Base-by-base conservation (phyloP, 1,140 invertebrate genomes). In the Magallana angulata region DNA sequence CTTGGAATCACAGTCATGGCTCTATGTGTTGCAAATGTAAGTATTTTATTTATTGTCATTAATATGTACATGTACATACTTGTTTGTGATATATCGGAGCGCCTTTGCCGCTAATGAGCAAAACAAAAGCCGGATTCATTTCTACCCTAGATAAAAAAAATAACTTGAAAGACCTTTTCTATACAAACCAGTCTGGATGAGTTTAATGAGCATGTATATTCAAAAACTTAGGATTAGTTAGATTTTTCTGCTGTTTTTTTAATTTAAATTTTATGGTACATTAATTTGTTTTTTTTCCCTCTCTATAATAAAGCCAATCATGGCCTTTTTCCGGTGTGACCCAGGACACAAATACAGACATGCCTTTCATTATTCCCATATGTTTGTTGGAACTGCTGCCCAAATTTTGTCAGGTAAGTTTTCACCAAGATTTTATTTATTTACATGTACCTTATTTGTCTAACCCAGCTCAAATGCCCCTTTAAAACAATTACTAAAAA, bases 371-470 rank as follows among this genome's bases (percentile, higher is more conserved):
- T 89, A 76, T 62, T 71, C 64, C 24, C 88, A 89, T 86, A 84
- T 57, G 58, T 83, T 89, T 57, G 57, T 89, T 8, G 88, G 88
- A 24, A 89, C 81, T 11, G 62, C 76, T 16, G 88, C 88, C 48
- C 88, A 89, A 83, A 71, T 89, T 16, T 0, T 86, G 11, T 85
- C 84, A 86, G 88, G 88, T 86, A 83, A 87, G 91, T 91, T 18
- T 24, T n/a, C 14, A 57, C 16, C 14, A 24, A 30, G 12, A 64
- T 64, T 16, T 64, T 16, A 14, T 64, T 18, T 64, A 64, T 64
- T 16, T 18, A 64, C 12, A 36, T 14, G 60, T 18, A 1, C 1
- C 18, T 64, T 6, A 16, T 18, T 1, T 18, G 12, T 64, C 60
- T 18, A 64, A 16, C 18, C 36, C 4, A 36, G 36, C 36, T 36